Base-by-base conservation (phyloP, 2,113 vertebrate genomes). In the Stegastes partitus region DNA sequence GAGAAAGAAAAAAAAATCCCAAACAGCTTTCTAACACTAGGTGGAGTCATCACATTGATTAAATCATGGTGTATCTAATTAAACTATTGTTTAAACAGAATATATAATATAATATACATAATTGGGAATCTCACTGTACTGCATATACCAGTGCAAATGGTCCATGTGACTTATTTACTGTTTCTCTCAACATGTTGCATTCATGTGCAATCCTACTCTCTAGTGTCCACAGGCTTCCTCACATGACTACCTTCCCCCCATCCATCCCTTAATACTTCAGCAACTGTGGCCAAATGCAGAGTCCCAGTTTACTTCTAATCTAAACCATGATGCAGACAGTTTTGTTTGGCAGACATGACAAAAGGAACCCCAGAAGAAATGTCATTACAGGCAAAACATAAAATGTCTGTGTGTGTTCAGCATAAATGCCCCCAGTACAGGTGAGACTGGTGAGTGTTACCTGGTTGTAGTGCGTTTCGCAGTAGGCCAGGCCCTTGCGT, bases 391-490 rank as follows among this genome's bases (percentile, higher is more conserved):
- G 25, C 3, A 56, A 44, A 73, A 58, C 11, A 25, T 1, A 42
- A 4, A 53, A 14, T 28, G 64, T 42, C 39, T 42, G 12, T 28
- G 3, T 49, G 45, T 22, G 42, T 66, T 66, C 1, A 16, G 42
- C 18, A 14, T 65, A 45, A 54, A 70, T 19, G 14, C 25, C 16
- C 6, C 8, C 1, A 21, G 11, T 6, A 25, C 11, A 3, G 10
- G 4, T 39, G 26, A 57, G 45, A 25, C 11, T 4, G 10, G 4
- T 39, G 26, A 57, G 45, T n/a, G 63, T 92, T 96, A 99, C 98
- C 98, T 98, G 97, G 92, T 99, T 99, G 91, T 98, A 99, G 94
- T 99, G 98, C 0, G 96, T 99, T 93, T 99, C 98, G 81, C 98
- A 99, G 88, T 99, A 99, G 0, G 98, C 98, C 95, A 99, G 92